Base-by-base conservation (phyloP, 2,113 vertebrate species). In the Crotophaga sulcirostris region DNA sequence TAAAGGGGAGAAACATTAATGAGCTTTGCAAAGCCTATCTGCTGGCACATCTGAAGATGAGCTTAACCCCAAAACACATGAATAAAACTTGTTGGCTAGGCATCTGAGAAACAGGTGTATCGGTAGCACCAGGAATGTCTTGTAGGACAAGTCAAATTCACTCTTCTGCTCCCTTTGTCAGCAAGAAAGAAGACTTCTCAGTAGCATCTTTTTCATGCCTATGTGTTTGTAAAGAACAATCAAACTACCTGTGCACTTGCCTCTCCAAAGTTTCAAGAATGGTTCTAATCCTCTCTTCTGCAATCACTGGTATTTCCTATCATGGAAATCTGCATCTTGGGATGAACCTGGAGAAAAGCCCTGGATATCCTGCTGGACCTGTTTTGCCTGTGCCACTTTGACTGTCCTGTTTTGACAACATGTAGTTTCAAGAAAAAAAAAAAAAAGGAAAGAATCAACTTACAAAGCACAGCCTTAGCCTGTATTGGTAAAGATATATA, bases 121-220 rank as follows among this genome's bases (percentile, higher is more conserved):
- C 1, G 0, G 33, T 2, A 83, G 11, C 31, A 14, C 67, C 8
- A 24, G n/a, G 70, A 79, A 44, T 0, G 7, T 24, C 67, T 7
- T 2, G 44, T 0, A 21, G 58, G 40, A 62, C 85, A 40, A 33
- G 66, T 7, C 1, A 0, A 28, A 33, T 38, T 33, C 5, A 2
- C 73, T 42, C 23, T 7, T 7, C n/a, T 28, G 40, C 26, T 55
- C 25, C 34, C 60, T 47, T 24, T 4, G 0, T 0, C 79, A 67
- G 79, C 79, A 55, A 1, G 1, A 25, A 78, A 20, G 21, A 17
- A 42, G 15, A 34, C 34, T 59, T 12, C 89, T 38, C 67, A 18
- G 29, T 1, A 87, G 44, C 6, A 66, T 17, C 87, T 19, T 58
- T 36, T 42, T 31, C 58, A 60, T 10, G 40, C 9, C 23, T 13